Base-by-base conservation (phyloP, 2,797 vertebrate species). In the Momotus momota region DNA sequence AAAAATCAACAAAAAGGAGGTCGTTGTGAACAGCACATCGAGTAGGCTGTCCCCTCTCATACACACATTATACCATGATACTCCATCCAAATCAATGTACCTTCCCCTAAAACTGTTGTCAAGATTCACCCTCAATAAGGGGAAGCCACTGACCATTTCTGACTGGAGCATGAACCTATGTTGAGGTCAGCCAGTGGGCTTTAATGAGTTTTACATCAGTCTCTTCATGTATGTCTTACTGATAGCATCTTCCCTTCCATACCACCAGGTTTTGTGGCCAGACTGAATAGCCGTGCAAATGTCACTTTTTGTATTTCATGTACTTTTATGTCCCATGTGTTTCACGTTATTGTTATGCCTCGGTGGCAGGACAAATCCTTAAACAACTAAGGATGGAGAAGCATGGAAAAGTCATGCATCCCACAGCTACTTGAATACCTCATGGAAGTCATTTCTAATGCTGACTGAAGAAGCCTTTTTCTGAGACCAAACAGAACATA, bases 371-470 rank as follows among this genome's bases (percentile, higher is more conserved):
- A 92, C 51, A 93, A 78, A 91, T 75, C 52, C 58, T 79, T 91
- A 88, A 88, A 75, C 55, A 77, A 58, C 64, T 70, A 91, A 79
- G 64, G 62, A 84, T 62, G 64, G 70, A 70, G 79, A 83, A 84
- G 43, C 57, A 65, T 7, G 78, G 67, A 93, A 86, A 85, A 81
- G 72, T 84, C 9, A 17, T 19, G 66, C 48, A 94, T 49, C 74
- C 55, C 82, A 86, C 29, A 80, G 73, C 65, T 86, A 88, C 69
- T 46, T 79, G 31, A 71, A 54, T 52, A 75, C 29, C n/a, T 93
- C 93, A 91, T 33, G 54, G 86, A 94, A 95, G 38, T 23, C 14
- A 91, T 92, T 91, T 85, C 52, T 93, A 89, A 85, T 49, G 45
- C 58, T 51, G 61, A 72, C 31, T 74, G 62, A 90, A 87, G 46